phyloP scores from a whole-genome alignment of 92 coral and sea anemone genomes.

The Heteractis magnifica region DNA sequence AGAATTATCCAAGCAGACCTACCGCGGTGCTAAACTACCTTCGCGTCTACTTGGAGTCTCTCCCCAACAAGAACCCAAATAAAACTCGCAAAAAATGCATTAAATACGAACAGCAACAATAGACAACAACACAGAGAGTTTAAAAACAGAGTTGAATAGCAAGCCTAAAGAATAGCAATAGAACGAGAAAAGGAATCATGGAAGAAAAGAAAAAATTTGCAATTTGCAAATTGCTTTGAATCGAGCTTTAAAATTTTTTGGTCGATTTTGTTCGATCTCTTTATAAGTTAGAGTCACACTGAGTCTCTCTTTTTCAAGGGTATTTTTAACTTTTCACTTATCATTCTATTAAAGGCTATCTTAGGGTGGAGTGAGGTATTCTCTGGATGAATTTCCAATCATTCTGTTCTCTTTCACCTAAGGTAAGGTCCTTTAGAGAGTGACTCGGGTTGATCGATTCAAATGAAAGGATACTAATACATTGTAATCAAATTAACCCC shows the following conservation, averaged over 20 bases:
- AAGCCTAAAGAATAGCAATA: not conserved
- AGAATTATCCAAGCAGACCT: slow-evolving; percentile 60
- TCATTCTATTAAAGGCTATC: not conserved
- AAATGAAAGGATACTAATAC: slow-evolving; percentile 76
- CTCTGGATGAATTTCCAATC: not conserved
- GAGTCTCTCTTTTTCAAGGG: too few species aligned
- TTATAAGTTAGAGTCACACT: too few species aligned
- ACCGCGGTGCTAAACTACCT: slow-evolving; percentile 39
- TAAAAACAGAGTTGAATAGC: not conserved
- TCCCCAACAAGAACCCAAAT: not conserved
- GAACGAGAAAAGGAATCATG: not conserved
- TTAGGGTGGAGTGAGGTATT: not conserved
- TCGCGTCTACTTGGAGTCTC: slow-evolving; percentile 25
- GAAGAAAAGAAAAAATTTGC: not conserved
- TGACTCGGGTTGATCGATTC: slow-evolving; percentile 23
- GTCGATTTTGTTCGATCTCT: too few species aligned
- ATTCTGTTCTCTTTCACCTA: not conserved
- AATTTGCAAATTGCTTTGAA: not conserved
- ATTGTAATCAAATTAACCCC: slow-evolving; percentile 60
- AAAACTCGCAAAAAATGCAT: not conserved
- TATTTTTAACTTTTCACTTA: too few species aligned
- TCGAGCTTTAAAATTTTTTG: not conserved
- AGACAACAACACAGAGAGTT: not conserved
- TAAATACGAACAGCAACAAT: not conserved
- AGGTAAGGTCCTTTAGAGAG: slow-evolving; percentile 7